Conservation (phyloP, 35 echinoderm and acorn worm species). For the Heliocidaris erythrogramma region DNA sequence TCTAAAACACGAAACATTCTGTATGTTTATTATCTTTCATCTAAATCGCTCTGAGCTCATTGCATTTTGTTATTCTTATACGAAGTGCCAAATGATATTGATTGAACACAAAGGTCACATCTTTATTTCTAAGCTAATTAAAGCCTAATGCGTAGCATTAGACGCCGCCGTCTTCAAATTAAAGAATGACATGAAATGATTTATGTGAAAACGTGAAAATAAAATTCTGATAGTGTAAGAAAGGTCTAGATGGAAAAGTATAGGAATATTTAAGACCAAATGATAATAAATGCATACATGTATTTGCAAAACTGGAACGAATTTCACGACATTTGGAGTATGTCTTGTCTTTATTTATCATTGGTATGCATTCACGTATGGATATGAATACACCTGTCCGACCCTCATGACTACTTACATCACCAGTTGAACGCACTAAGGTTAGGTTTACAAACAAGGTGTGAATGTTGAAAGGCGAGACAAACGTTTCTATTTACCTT, state of each 20-base stretch:
- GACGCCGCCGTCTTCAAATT: background rate
- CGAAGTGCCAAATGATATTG: background rate
- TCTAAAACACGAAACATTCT: too few species aligned
- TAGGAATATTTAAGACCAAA: background rate
- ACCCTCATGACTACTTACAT: background rate
- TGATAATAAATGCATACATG: background rate
- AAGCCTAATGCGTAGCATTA: background rate
- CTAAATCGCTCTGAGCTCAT: too few species aligned
- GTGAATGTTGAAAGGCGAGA: background rate
- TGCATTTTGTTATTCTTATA: too few species aligned
- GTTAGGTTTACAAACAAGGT: background rate
- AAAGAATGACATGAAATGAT: background rate
- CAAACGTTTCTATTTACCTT: conserved; percentile 18
- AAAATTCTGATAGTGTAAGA: background rate
- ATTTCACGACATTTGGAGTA: background rate
- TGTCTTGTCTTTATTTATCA: background rate
- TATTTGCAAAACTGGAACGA: background rate
- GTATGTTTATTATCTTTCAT: too few species aligned
- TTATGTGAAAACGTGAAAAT: too few species aligned
- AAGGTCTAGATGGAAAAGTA: background rate
- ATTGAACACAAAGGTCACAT: background rate
- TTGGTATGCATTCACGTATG: background rate
- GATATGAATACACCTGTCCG: background rate
- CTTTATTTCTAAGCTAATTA: background rate
- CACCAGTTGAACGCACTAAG: background rate